These are phyloP conservation scores for Micrasema minimum DNA, from an alignment of 1,140 invertebrate genomes.

Conservation along the genomic window DNA sequence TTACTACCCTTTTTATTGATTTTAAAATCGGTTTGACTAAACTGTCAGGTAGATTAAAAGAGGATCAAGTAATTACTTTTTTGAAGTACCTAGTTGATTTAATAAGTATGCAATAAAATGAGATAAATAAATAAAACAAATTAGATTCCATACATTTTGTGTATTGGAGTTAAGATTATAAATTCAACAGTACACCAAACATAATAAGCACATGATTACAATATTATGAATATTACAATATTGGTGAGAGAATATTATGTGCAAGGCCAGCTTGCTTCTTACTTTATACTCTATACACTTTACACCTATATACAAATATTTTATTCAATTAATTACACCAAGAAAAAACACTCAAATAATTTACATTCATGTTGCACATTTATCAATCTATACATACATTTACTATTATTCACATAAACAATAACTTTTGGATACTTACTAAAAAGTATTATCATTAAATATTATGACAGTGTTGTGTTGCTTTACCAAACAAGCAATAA, in stretches of 20 bases:
- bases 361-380: slow-evolving; percentile 44
- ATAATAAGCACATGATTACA: slow-evolving; percentile 46
- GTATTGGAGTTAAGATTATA: slow-evolving; percentile 48
- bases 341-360: slow-evolving; percentile 42
- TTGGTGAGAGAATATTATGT: slow-evolving; percentile 37
- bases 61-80: no score
- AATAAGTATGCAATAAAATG: no score
- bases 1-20: no score
- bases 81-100: no score
- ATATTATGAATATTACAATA: slow-evolving; percentile 37
- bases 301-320: slow-evolving; percentile 32
- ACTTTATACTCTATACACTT: slow-evolving; percentile 33
- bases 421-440: slow-evolving; percentile 3
- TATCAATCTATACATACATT: slow-evolving; percentile 19
- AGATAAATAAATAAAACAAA: slow-evolving; percentile 8
- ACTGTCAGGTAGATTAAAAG: no score
- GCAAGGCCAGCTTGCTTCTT: slow-evolving; percentile 45
- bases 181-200: slow-evolving; percentile 49
- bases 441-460: not conserved
- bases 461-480: not conserved
- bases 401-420: no score
- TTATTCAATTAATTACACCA: slow-evolving; percentile 32
- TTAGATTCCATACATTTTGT: slow-evolving; percentile 39
- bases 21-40: no score
- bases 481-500: slow-evolving; percentile 25